phyloP scores from a whole-genome alignment of 2,888 invertebrate genomes.

The Adela reaumurella region DNA sequence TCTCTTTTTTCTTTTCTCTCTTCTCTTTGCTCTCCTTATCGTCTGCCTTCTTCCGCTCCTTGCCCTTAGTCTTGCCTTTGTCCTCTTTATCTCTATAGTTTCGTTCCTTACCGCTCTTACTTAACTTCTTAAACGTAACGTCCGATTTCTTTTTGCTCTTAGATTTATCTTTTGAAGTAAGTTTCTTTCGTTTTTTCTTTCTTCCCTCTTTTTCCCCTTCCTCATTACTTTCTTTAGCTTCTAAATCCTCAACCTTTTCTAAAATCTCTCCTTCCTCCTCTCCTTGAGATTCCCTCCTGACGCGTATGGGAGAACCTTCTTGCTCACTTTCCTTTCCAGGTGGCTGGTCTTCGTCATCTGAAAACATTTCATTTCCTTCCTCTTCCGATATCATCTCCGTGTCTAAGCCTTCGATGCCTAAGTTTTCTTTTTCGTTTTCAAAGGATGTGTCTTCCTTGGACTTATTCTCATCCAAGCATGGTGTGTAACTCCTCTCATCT shows the following conservation, averaged over 20 bases:
- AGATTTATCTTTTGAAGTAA: conserved; percentile 33
- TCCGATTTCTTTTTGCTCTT: conserved; percentile 50
- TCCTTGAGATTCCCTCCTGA: background rate
- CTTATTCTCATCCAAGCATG: conserved; percentile 66
- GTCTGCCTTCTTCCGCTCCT: conserved; percentile 15
- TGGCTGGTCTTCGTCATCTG: conserved; percentile 45
- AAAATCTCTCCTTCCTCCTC: conserved; percentile 59
- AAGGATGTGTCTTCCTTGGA: conserved; percentile 34
- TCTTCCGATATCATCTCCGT: conserved; percentile 75
- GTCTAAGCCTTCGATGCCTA: conserved; percentile 59
- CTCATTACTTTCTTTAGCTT: conserved; percentile 5
- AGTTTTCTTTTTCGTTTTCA: conserved; percentile 31
- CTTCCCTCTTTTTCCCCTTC: conserved; percentile 31
- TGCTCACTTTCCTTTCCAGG: conserved; percentile 15
- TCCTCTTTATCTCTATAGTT: conserved; percentile 68
- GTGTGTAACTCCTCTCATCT: conserved; percentile 69
- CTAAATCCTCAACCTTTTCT: conserved; percentile 29
- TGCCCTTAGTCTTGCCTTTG: conserved; percentile 24
- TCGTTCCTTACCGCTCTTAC: conserved; percentile 71
- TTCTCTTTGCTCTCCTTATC: conserved; percentile 32
- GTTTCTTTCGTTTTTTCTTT: conserved; percentile 49
- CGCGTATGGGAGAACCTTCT: conserved; percentile 12
- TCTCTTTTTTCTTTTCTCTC: conserved; percentile 42
- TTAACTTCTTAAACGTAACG: conserved; percentile 74
- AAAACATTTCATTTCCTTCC: conserved; percentile 63